Percentiles rank a stretch among this genome's conserved stretches.
Evolutionary conservation across 2,797 vertebrate genomes (phyloP).

Genomic region (Enteromius afrohamiltoni): DNA sequence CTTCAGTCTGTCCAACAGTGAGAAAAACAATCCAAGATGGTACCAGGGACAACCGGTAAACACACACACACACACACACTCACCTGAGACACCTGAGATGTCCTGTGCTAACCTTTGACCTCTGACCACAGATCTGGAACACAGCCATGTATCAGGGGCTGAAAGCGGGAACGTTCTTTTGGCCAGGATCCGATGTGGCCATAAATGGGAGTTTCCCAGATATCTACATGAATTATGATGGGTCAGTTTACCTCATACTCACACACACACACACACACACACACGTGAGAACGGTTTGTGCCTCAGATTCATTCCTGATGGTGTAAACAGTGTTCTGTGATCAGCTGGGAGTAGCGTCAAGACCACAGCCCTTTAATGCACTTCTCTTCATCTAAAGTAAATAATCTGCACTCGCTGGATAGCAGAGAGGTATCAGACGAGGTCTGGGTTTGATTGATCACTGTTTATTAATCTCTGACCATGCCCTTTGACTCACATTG

Average conservation of each 20-base stretch:
- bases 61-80: constrained; percentile 43
- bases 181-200: constrained; percentile 81
- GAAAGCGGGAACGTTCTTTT: constrained; percentile 79
- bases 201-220: constrained; percentile 77
- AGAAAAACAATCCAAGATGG: constrained; percentile 79
- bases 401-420: background rate
- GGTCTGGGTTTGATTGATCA: background rate
- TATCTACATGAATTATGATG: constrained; percentile 68
- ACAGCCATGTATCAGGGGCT: constrained; percentile 75
- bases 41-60: constrained; percentile 81
- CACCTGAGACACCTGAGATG: background rate
- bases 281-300: background rate
- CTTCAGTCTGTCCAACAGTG: constrained; percentile 74
- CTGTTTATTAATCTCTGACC: background rate
- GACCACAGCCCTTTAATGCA: background rate
- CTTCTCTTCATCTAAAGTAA: background rate
- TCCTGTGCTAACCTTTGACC: background rate
- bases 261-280: background rate
- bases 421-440: background rate
- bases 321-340: background rate
- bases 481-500: too few species aligned
- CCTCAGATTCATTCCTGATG: background rate
- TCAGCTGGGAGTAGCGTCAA: background rate
- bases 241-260: constrained; percentile 63
- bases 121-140: constrained; percentile 76